Evolutionary conservation across 2,888 invertebrate genomes (phyloP).

Genomic region (Diploptera punctata): DNA sequence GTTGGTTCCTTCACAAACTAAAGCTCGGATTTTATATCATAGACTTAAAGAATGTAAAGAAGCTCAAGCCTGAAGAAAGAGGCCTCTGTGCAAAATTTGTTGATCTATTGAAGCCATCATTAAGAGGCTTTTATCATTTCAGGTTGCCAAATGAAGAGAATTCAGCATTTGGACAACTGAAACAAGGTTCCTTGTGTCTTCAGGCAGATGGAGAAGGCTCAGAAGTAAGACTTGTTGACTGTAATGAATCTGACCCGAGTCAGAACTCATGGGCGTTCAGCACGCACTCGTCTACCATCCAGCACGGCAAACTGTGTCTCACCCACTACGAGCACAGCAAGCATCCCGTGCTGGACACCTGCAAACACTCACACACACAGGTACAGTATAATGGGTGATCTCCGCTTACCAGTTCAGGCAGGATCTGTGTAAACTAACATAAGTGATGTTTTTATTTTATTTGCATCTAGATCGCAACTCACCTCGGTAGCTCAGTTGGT

Average conservation of each 20-base stretch:
- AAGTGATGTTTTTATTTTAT: no score
- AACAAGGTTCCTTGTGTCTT: slow-evolving; percentile 49
- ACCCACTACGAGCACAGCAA: not conserved
- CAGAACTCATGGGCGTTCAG: slow-evolving; percentile 39
- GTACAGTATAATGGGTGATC: slow-evolving; percentile 23
- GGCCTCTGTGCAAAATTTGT: no score
- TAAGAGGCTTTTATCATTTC: not conserved
- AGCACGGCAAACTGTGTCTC: slow-evolving; percentile 31
- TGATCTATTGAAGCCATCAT: no score
- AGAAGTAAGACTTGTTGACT: slow-evolving; percentile 27
- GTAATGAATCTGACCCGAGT: slow-evolving; percentile 21
- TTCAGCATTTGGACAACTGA: slow-evolving; percentile 51
- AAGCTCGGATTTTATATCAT: not conserved
- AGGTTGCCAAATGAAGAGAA: slow-evolving; percentile 49
- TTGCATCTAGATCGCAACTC: no score
- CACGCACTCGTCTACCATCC: slow-evolving; percentile 27
- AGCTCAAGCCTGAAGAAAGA: no score
- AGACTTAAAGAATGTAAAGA: no score
- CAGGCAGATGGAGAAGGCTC: slow-evolving; percentile 26
- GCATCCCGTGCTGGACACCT: slow-evolving; percentile 25
- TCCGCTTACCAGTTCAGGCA: not conserved
- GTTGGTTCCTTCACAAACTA: no score
- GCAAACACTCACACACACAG: slow-evolving; percentile 30
- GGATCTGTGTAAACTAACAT: no score
- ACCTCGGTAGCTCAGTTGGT: no score